Evolutionary conservation across 2,888 invertebrate species (phyloP), one percentile per base, ranked within the genome.

Genomic region (Panopea generosa): DNA sequence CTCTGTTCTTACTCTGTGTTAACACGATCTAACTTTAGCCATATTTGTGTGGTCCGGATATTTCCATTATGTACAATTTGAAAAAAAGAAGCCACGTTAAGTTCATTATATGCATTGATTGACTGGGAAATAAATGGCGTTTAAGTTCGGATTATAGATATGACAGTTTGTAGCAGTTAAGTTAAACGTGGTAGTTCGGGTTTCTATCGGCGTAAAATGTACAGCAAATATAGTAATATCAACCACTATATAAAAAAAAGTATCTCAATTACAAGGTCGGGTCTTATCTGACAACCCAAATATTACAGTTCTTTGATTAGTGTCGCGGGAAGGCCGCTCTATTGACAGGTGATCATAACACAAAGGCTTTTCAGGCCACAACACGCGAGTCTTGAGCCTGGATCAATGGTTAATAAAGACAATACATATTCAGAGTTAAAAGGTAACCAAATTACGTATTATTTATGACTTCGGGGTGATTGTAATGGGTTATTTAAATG

Each of bases 341-440:
- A 73, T 77, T 80, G 77, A 80, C 76, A 80, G 40, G 47, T 53
- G 73, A 78, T 70, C 78, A 63, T 6, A 65, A 26, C 65, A 56
- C 49, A 56, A 62, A 61, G 62, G 29, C 52, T n/a, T 73, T 74
- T 73, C 70, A 50, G 45, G 40, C 45, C 52, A 63, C 49, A 65
- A 70, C 78, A 78, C 73, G 74, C 78, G 74, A 78, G 66, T 55
- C 45, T 53, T 33, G 52, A 26, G 55, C 60, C 9, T 43, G 63
- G 69, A 77, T 77, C 77, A 77, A 65, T 77, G 62, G 40, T 24
- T 24, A 47, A 26, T 38, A 50, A 56, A 55, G 72, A 77, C 72
- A 77, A 77, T 53, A 63, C 69, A 61, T 72, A 69, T 72, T 26
- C 59, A n/a, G 72, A 77, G 77, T 72, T 77, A 69, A 77, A 77